These are phyloP conservation scores for Atrichornis clamosus DNA, from an alignment of 2,113 vertebrate species.

Conservation along the genomic window DNA sequence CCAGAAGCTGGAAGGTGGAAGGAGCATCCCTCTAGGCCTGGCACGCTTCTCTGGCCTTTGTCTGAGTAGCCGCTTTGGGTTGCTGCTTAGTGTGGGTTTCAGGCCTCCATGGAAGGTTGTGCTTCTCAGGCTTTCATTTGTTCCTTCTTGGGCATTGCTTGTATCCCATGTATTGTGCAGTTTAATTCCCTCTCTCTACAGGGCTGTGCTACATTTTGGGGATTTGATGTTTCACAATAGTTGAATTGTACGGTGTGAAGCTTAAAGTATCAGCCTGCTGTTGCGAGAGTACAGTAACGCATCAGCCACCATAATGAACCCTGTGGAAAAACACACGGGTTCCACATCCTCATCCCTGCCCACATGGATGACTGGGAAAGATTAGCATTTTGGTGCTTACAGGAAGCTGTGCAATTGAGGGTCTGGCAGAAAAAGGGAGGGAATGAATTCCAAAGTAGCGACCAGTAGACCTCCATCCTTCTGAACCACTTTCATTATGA, in stretches of 20 bases:
- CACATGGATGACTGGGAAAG: neutral
- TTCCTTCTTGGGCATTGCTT: neutral
- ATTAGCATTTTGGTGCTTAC: neutral
- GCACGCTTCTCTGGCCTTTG: neutral
- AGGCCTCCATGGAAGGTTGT: neutral
- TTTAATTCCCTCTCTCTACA: neutral
- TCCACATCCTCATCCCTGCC: neutral
- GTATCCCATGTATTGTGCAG: neutral
- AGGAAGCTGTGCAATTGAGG: neutral
- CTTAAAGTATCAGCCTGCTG: neutral
- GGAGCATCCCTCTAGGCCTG: neutral
- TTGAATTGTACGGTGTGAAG: neutral
- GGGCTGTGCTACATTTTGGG: neutral
- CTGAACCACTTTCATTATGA: neutral
- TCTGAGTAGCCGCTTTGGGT: neutral
- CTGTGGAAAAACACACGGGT: neutral
- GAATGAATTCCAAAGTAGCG: neutral
- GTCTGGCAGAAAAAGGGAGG: neutral
- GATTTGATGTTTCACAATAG: neutral
- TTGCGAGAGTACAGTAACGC: neutral
- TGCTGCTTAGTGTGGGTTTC: neutral
- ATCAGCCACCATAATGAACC: neutral
- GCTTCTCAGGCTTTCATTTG: neutral
- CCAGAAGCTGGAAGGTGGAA: constrained; percentile 30
- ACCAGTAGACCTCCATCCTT: neutral